A percentile compares a stretch with the other conserved stretches of the same genome.
These are phyloP conservation scores for Lepidocyrtinus sp. DNA, from an alignment of 2,888 invertebrate species.

Conservation along the genomic window DNA sequence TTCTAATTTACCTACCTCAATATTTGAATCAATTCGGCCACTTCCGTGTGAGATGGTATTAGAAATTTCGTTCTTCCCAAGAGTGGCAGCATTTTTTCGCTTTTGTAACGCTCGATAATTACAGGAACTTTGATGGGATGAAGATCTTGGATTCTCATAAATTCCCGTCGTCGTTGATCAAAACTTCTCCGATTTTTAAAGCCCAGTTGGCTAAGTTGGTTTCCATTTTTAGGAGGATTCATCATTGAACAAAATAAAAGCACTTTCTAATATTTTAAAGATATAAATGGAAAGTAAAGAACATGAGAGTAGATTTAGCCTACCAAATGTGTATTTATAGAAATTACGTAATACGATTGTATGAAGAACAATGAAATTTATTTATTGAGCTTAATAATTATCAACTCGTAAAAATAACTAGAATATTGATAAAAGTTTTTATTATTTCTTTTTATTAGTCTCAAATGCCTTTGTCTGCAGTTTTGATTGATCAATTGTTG, in stretches of 20 bases:
- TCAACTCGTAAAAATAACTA: too few species aligned
- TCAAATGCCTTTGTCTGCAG: neutral
- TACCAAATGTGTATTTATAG: too few species aligned
- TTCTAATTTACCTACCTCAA: constrained; percentile 72
- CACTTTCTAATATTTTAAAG: neutral
- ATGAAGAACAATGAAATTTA: neutral
- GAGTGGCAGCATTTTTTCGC: constrained; percentile 75
- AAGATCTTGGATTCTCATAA: constrained; percentile 62
- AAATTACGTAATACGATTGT: neutral
- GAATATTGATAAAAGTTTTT: too few species aligned
- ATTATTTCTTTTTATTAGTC: too few species aligned
- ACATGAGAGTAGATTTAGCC: too few species aligned
- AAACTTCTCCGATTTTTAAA: neutral
- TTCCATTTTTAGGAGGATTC: neutral
- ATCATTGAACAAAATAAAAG: too few species aligned
- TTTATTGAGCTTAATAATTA: too few species aligned
- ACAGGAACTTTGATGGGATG: constrained; percentile 75
- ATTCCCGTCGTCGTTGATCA: neutral
- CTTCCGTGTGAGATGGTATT: constrained; percentile 75
- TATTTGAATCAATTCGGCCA: constrained; percentile 76
- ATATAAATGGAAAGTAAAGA: neutral
- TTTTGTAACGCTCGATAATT: constrained; percentile 75
- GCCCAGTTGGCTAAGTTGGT: neutral
- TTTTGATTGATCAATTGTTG: neutral
- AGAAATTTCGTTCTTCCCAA: constrained; percentile 76